Conservation (phyloP, 30 jellyfish, hydroid and myxozoan species). For the Aurelia sp. region DNA sequence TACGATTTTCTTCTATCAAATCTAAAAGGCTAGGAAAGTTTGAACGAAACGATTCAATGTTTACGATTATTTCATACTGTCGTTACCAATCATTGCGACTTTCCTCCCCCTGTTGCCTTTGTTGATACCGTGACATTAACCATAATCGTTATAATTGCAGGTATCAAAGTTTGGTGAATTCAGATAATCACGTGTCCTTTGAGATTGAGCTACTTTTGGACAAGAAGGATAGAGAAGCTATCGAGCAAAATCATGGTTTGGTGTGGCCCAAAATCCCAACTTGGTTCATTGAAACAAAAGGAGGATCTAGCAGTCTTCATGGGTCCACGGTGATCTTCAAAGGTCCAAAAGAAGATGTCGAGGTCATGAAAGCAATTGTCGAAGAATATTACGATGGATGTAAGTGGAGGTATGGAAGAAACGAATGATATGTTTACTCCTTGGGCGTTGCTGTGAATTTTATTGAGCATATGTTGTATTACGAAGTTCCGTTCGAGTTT, state of each 20-base stretch:
- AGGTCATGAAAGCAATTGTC: constrained; percentile 39
- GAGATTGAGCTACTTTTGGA: constrained; percentile 29
- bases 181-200: constrained; percentile 19
- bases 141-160: background rate
- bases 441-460: too few species aligned
- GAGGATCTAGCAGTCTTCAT: background rate
- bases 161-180: constrained; percentile 26
- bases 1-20: too few species aligned
- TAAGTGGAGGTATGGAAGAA: constrained; percentile 57
- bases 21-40: too few species aligned
- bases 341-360: constrained; percentile 57
- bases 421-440: background rate
- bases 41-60: too few species aligned
- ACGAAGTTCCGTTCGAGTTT: too few species aligned
- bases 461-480: too few species aligned
- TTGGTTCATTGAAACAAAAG: constrained; percentile 8
- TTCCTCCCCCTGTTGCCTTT: background rate
- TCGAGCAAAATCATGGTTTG: constrained; percentile 29
- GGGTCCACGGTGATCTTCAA: background rate
- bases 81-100: too few species aligned
- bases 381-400: constrained; percentile 65
- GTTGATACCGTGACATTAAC: background rate
- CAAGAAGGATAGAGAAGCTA: constrained; percentile 3
- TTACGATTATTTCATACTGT: too few species aligned
- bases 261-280: constrained; percentile 42